phyloP scores from a whole-genome alignment of 2,113 vertebrate species.

The Eurystomus gularis region DNA sequence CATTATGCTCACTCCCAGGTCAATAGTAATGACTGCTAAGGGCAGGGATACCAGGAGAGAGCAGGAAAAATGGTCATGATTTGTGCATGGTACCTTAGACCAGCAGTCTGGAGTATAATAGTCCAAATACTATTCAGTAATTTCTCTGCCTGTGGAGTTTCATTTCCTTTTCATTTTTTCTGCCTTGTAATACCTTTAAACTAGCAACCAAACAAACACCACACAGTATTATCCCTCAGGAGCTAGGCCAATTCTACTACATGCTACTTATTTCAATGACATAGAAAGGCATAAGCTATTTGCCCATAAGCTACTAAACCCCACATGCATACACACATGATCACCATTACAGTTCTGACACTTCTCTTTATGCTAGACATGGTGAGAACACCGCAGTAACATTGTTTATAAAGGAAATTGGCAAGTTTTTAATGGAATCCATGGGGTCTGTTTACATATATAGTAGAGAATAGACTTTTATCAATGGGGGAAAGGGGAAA shows the following conservation, averaged over 20 bases:
- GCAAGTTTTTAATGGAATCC: neutral
- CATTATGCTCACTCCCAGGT: neutral
- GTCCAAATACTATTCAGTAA: neutral
- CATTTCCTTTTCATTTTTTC: neutral
- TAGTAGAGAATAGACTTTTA: neutral
- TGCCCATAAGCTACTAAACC: neutral
- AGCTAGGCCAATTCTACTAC: neutral
- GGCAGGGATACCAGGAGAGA: neutral
- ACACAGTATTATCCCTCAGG: neutral
- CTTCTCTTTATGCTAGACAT: neutral
- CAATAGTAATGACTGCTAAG: neutral
- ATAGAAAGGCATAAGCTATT: neutral
- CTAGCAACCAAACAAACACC: neutral
- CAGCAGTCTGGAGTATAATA: neutral
- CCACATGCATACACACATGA: neutral
- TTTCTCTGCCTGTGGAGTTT: neutral
- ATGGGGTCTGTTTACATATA: neutral
- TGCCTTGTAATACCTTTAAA: neutral
- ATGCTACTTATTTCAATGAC: neutral
- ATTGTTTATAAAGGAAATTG: neutral
- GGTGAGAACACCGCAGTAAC: neutral
- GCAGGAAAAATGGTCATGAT: neutral
- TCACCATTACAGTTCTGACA: neutral
- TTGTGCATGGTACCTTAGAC: neutral
- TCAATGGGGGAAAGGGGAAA: accelerated